phyloP scores from a whole-genome alignment of 2,888 invertebrate genomes.

The Therioaphis trifolii region DNA sequence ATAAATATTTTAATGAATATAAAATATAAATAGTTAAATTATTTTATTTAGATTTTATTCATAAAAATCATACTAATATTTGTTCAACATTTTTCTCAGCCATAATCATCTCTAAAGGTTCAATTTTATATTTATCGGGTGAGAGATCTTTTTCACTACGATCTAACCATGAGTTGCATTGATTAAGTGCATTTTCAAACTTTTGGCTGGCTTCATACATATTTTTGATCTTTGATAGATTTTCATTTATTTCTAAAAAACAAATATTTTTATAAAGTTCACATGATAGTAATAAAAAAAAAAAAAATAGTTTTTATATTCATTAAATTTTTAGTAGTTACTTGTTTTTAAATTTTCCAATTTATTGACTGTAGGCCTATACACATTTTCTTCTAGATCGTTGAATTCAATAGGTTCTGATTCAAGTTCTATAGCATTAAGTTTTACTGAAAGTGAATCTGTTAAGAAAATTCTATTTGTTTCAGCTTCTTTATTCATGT shows the following conservation, averaged over 20 bases:
- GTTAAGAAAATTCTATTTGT: conserved; percentile 42
- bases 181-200: conserved; percentile 43
- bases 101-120: conserved; percentile 36
- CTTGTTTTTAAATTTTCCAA: conserved; percentile 57
- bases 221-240: conserved; percentile 10
- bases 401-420: conserved; percentile 86
- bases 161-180: conserved; percentile 46
- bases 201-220: conserved; percentile 51
- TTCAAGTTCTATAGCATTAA: conserved; percentile 79
- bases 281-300: neutral
- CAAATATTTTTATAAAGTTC: neutral
- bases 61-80: conserved; percentile 17
- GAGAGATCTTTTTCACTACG: conserved; percentile 47
- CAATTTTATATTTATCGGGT: conserved; percentile 48
- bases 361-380: conserved; percentile 62
- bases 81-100: conserved; percentile 46
- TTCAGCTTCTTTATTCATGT: conserved; percentile 69
- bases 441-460: conserved; percentile 62
- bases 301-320: neutral
- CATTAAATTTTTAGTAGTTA: conserved; percentile 17
- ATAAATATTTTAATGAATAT: conserved; percentile 21
- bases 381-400: conserved; percentile 74
- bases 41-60: neutral
- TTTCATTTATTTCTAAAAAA: conserved; percentile 45
- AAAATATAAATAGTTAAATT: neutral